Conservation (phyloP, 2,888 invertebrate species). For the Druceiella hillmani region DNA sequence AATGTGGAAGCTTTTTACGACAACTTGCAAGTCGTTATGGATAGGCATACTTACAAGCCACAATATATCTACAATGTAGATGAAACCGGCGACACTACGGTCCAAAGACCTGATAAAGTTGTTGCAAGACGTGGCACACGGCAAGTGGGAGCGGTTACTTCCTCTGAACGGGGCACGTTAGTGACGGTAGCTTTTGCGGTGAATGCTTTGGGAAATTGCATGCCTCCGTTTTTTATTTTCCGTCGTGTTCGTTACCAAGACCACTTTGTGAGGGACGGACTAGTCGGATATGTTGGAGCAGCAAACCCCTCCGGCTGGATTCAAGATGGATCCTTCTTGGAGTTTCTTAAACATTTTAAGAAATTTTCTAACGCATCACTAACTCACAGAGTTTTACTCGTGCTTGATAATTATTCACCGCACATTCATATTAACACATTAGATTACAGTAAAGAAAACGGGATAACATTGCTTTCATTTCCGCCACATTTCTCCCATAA, state of each 20-base stretch:
- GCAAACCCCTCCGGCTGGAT: constrained; percentile 28
- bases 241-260: constrained; percentile 25
- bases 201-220: constrained; percentile 26
- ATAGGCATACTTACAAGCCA: too few species aligned
- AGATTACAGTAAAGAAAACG: too few species aligned
- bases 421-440: too few species aligned
- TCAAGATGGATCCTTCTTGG: too few species aligned
- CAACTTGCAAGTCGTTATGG: too few species aligned
- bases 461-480: too few species aligned
- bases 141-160: constrained; percentile 30
- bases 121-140: constrained; percentile 29
- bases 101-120: constrained; percentile 29
- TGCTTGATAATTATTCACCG: too few species aligned
- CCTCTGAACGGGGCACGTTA: constrained; percentile 30
- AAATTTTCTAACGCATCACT: too few species aligned
- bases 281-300: constrained; percentile 22
- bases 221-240: constrained; percentile 31
- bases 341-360: too few species aligned
- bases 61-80: constrained; percentile 31
- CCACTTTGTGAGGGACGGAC: constrained; percentile 26
- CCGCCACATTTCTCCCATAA: too few species aligned
- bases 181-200: constrained; percentile 28
- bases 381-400: too few species aligned
- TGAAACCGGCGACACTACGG: constrained; percentile 30
- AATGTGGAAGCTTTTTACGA: too few species aligned